Conservation (phyloP, 2,888 invertebrate species). For the Mesodorylaimus sp. region DNA sequence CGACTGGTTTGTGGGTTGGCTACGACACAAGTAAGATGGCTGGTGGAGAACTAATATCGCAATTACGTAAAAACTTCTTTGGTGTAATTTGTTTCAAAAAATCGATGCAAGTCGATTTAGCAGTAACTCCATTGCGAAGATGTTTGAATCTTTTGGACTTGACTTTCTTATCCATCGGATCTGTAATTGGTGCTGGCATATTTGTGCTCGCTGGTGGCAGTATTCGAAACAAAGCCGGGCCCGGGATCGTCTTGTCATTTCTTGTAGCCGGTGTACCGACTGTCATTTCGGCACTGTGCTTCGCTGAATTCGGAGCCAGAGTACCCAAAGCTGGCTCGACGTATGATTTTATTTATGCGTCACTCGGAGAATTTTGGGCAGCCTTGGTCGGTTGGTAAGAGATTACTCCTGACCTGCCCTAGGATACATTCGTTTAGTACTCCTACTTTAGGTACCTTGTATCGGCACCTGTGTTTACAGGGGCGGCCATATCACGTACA, state of each 20-base stretch:
- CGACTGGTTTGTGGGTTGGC: no score
- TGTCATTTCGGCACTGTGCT: conserved; percentile 55
- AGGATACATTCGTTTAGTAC: no score
- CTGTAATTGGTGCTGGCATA: conserved; percentile 86
- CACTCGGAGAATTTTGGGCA: conserved; percentile 82
- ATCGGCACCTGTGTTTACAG: no score
- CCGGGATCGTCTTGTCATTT: conserved; percentile 60
- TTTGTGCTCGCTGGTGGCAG: conserved; percentile 57
- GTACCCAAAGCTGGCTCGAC: conserved; percentile 57
- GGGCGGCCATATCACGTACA: no score
- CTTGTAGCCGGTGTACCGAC: conserved; percentile 65
- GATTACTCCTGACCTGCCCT: no score
- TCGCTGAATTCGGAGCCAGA: conserved; percentile 35
- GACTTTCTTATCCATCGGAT: conserved; percentile 69
- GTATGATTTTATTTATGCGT: conserved; percentile 74
- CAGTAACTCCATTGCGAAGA: conserved; percentile 62
- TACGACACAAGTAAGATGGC: no score
- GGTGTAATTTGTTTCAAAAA: no score
- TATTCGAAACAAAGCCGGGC: conserved; percentile 64
- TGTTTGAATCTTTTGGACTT: conserved; percentile 75
- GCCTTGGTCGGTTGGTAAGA: conserved; percentile 66
- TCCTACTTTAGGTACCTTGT: no score
- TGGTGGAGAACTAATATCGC: no score
- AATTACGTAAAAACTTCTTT: no score
- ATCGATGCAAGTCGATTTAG: conserved; percentile 20